Conservation (phyloP, 92 coral and sea anemone species). For the Pocillopora grandis region DNA sequence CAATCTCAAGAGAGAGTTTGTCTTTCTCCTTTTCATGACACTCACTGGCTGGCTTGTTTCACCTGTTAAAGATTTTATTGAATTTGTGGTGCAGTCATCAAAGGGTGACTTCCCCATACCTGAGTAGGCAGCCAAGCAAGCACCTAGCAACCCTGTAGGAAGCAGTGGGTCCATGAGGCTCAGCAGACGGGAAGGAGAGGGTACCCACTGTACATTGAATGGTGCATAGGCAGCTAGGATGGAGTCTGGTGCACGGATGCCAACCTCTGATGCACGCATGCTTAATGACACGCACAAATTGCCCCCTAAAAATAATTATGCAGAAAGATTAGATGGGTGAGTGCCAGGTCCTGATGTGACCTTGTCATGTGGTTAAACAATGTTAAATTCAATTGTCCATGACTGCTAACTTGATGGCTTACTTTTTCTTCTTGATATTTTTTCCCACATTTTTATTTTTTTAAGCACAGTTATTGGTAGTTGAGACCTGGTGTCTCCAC, state of each 20-base stretch:
- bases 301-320: conserved; percentile 65
- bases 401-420: too few species aligned
- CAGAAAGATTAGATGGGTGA: not conserved
- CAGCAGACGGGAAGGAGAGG: conserved; percentile 92
- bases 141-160: conserved; percentile 84
- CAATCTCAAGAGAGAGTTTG: conserved; percentile 59
- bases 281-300: conserved; percentile 82
- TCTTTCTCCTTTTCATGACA: conserved; percentile 36
- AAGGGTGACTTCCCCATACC: conserved; percentile 89
- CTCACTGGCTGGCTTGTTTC: conserved; percentile 35
- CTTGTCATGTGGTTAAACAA: too few species aligned
- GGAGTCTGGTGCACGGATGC: conserved; percentile 94
- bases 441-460: too few species aligned
- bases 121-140: conserved; percentile 88
- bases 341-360: too few species aligned
- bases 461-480: too few species aligned
- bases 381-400: too few species aligned
- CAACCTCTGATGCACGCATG: conserved; percentile 91
- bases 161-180: conserved; percentile 91
- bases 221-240: conserved; percentile 89
- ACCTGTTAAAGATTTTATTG: conserved; percentile 52
- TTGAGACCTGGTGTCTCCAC: too few species aligned
- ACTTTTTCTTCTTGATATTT: too few species aligned
- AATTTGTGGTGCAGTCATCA: conserved; percentile 72
- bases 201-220: conserved; percentile 89